Evolutionary conservation across 2,113 vertebrate species (phyloP).

Genomic region (Labeo catla): DNA sequence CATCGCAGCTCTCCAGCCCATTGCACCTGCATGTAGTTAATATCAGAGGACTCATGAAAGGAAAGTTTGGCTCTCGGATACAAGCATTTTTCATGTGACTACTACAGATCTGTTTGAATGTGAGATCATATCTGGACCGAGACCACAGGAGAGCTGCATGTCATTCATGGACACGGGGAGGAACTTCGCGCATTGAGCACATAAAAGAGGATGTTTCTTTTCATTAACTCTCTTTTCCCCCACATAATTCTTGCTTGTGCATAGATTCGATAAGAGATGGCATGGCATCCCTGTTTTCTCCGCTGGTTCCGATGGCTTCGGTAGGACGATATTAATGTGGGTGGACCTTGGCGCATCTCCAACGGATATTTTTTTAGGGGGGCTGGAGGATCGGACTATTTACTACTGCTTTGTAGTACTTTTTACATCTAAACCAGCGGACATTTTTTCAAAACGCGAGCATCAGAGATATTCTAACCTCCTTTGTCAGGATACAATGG

Average conservation of each 20-base stretch:
- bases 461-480: slow-evolving; percentile 32
- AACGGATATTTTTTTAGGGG: slow-evolving; percentile 49
- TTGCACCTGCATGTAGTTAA: slow-evolving; percentile 53
- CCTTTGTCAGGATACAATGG: slow-evolving; percentile 77
- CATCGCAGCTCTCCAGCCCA: slow-evolving; percentile 33
- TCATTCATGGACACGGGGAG: slow-evolving; percentile 15
- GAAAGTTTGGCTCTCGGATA: slow-evolving; percentile 1
- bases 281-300: slow-evolving; percentile 61
- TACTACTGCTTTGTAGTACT: slow-evolving; percentile 58
- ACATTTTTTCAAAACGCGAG: slow-evolving; percentile 9
- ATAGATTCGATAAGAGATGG: slow-evolving; percentile 53
- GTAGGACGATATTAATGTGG: slow-evolving; percentile 64
- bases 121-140: slow-evolving; percentile 15
- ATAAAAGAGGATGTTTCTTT: slow-evolving; percentile 24
- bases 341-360: slow-evolving; percentile 61
- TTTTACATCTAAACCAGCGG: slow-evolving; percentile 50
- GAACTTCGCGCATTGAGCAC: not conserved
- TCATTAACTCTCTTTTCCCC: not conserved
- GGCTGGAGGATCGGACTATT: slow-evolving; percentile 59
- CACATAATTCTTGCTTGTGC: slow-evolving; percentile 16
- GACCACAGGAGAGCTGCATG: not conserved
- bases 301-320: slow-evolving; percentile 56
- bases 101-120: slow-evolving; percentile 3
- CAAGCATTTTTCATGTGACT: slow-evolving; percentile 13
- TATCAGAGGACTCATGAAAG: slow-evolving; percentile 31